A percentile compares a stretch with the other conserved stretches of the same genome.
Evolutionary conservation across 2,113 vertebrate species (phyloP).

Genomic region (Grammomys dolichurus): DNA sequence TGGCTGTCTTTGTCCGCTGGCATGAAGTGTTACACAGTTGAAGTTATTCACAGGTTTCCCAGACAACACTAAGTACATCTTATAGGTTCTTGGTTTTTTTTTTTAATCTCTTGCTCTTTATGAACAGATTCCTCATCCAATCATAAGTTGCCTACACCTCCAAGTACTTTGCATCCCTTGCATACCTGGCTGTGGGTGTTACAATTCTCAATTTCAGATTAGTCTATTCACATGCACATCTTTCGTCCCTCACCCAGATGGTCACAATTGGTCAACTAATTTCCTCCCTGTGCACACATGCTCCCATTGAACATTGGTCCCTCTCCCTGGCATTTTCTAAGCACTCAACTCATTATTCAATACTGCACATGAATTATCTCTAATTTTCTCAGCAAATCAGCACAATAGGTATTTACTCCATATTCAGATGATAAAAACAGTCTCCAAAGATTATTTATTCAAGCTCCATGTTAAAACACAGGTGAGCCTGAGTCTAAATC

Average conservation of each 20-base stretch:
- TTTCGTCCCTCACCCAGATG: neutral
- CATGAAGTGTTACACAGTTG: accelerated
- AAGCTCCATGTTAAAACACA: neutral
- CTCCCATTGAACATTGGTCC: neutral
- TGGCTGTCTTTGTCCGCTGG: neutral
- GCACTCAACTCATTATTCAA: neutral
- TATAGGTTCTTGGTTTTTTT: neutral
- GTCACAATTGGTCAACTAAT: neutral
- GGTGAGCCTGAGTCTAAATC: neutral
- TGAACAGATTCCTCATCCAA: neutral
- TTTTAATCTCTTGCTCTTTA: neutral
- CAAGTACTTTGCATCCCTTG: neutral
- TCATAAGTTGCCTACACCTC: neutral
- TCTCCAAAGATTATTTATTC: conserved; percentile 6
- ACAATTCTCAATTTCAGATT: conserved; percentile 17
- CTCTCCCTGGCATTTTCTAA: neutral
- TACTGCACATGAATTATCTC: neutral
- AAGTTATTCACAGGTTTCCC: neutral
- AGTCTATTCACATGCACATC: neutral
- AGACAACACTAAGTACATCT: neutral
- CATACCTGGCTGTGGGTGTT: neutral
- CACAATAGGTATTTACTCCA: neutral
- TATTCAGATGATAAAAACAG: neutral
- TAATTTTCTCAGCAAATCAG: neutral
- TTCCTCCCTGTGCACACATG: neutral